Conservation (phyloP, 2,888 invertebrate species). For the Neocrepidodera transversa region DNA sequence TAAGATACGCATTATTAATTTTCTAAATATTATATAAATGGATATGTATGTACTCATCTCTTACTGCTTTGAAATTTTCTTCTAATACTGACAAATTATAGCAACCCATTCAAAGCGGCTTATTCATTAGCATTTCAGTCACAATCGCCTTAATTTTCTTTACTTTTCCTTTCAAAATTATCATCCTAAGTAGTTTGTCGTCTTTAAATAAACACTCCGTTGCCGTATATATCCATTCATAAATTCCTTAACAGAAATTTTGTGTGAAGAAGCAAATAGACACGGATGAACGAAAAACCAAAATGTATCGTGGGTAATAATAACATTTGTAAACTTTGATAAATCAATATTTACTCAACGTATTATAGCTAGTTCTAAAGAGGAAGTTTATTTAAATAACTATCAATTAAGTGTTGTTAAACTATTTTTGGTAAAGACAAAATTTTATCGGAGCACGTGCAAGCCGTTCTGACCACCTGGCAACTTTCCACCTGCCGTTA, state of each 20-base stretch:
- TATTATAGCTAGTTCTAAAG: background rate
- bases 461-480: slow-evolving; percentile 36
- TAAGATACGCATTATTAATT: too few species aligned
- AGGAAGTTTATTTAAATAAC: background rate
- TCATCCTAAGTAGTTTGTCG: background rate
- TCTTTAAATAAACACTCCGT: background rate
- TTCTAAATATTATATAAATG: too few species aligned
- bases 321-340: background rate
- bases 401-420: background rate
- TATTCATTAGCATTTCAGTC: background rate
- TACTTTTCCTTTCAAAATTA: background rate
- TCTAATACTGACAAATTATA: too few species aligned
- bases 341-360: background rate
- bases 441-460: slow-evolving; percentile 34
- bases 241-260: background rate
- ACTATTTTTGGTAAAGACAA: too few species aligned
- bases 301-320: slow-evolving; percentile 1
- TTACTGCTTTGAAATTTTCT: too few species aligned
- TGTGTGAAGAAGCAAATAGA: background rate
- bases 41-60: too few species aligned
- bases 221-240: slow-evolving; percentile 8
- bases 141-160: background rate
- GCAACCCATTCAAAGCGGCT: background rate
- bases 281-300: background rate
- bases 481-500: slow-evolving; percentile 36